phyloP scores from a whole-genome alignment of 2,888 invertebrate species.

The Nomada goodeniana region DNA sequence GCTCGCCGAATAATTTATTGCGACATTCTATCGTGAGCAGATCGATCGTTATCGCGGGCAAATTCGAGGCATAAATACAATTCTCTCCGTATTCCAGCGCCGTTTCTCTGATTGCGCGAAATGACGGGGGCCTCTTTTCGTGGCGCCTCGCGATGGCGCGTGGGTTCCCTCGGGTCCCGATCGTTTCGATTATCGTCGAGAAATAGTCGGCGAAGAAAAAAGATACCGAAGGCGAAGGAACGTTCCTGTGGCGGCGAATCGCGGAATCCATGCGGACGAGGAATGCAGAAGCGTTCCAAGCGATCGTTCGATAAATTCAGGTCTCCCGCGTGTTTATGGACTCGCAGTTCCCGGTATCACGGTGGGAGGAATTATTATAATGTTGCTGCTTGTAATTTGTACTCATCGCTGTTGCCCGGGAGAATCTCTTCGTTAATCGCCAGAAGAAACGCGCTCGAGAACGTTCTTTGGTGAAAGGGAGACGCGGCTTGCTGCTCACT shows the following conservation, averaged over 20 bases:
- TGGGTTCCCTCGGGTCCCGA: constrained; percentile 12
- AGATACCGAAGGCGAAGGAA: neutral
- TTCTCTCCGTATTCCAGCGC: neutral
- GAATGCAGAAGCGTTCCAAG: constrained; percentile 57
- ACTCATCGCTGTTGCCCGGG: constrained; percentile 8
- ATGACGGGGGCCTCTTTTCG: constrained; percentile 16
- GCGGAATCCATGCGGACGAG: constrained; percentile 39
- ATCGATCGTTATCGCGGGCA: constrained; percentile 62
- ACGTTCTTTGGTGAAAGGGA: neutral
- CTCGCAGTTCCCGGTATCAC: constrained; percentile 45
- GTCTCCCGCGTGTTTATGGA: constrained; percentile 55
- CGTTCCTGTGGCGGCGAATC: constrained; percentile 21
- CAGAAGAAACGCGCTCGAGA: constrained; percentile 11
- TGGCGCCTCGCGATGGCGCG: constrained; percentile 39
- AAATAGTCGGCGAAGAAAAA: neutral
- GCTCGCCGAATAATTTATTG: constrained; percentile 36
- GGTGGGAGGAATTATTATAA: constrained; percentile 52
- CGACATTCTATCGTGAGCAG: constrained; percentile 20
- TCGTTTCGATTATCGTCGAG: constrained; percentile 27
- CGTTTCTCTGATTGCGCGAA: neutral
- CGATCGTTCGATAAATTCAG: constrained; percentile 55
- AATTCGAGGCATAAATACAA: constrained; percentile 73
- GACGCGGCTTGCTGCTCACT: neutral
- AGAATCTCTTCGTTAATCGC: constrained; percentile 31
- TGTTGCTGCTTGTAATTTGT: constrained; percentile 52